A percentile compares a stretch with the other conserved stretches of the same genome.
Conservation (phyloP, 92 coral and sea anemone species). For the Paramuricea clavata region DNA sequence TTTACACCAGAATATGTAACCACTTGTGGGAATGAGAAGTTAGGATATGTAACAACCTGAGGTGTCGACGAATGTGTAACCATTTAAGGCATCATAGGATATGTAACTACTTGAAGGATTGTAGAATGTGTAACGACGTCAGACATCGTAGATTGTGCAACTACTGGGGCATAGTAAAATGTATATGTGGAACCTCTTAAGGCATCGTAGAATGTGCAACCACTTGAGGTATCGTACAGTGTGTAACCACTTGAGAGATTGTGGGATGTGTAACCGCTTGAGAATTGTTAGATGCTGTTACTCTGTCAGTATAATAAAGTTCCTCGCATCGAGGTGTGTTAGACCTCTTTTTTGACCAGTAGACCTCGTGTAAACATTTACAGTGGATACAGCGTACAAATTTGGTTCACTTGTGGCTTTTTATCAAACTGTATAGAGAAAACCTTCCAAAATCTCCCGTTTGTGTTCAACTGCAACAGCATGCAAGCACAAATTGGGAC, state of each 20-base stretch:
- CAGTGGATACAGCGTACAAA: background rate
- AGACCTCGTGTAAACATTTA: background rate
- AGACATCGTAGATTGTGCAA: background rate
- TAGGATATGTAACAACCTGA: slow-evolving; percentile 5
- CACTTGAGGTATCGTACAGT: too few species aligned
- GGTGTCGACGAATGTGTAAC: too few species aligned
- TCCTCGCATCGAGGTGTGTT: background rate
- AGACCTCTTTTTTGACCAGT: slow-evolving; percentile 1
- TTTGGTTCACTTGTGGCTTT: slow-evolving; percentile 5
- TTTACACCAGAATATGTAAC: too few species aligned
- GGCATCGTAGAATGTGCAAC: too few species aligned
- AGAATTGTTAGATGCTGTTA: too few species aligned
- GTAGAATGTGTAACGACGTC: too few species aligned
- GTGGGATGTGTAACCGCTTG: too few species aligned
- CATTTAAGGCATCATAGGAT: background rate
- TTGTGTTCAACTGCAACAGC: slow-evolving; percentile 2
- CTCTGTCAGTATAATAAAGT: too few species aligned
- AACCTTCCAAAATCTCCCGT: background rate
- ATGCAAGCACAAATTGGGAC: slow-evolving; percentile 10
- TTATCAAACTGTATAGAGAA: background rate
- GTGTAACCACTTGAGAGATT: too few species aligned
- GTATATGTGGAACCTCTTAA: background rate
- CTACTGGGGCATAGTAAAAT: slow-evolving; percentile 7
- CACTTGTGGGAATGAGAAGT: too few species aligned
- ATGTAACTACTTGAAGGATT: background rate